Evolutionary conservation across 2,888 invertebrate species (phyloP).

Genomic region (Agrilus biguttatus): DNA sequence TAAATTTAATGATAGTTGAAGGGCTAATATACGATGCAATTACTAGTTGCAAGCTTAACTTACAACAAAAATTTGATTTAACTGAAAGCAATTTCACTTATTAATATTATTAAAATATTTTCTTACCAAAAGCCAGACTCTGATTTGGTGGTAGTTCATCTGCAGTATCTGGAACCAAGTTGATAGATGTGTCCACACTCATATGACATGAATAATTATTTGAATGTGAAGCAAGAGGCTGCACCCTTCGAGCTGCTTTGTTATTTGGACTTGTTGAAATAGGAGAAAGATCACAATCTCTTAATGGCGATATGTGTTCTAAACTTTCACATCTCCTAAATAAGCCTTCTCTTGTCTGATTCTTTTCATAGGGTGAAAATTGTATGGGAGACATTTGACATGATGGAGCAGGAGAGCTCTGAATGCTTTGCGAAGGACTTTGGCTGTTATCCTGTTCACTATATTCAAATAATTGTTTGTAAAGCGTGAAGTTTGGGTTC

Average conservation of each 20-base stretch:
- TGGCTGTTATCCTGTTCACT: slow-evolving; percentile 9
- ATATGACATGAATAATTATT: slow-evolving; percentile 40
- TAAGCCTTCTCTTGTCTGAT: slow-evolving; percentile 4
- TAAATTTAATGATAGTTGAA: no score
- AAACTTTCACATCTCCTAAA: slow-evolving; percentile 5
- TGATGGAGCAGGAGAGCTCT: slow-evolving; percentile 7
- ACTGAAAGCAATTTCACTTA: no score
- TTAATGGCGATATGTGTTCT: slow-evolving; percentile 10
- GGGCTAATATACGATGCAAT: no score
- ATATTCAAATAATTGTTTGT: slow-evolving; percentile 24
- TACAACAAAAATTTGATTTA: no score
- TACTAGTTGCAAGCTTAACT: no score
- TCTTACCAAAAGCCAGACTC: slow-evolving; percentile 13
- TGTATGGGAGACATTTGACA: slow-evolving; percentile 17
- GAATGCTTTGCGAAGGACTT: neutral
- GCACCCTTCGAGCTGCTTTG: slow-evolving; percentile 18
- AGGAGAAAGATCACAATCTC: slow-evolving; percentile 14
- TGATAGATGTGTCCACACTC: slow-evolving; percentile 36
- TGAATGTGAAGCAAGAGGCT: slow-evolving; percentile 33
- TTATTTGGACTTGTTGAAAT: slow-evolving; percentile 6
- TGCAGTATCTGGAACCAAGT: slow-evolving; percentile 28
- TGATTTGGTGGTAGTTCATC: slow-evolving; percentile 12
- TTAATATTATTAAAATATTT: neutral
- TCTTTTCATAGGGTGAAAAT: slow-evolving; percentile 16
- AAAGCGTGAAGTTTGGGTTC: slow-evolving; percentile 17